These are phyloP conservation scores for Panorpa germanica DNA, from an alignment of 2,888 invertebrate species.

Conservation along the genomic window DNA sequence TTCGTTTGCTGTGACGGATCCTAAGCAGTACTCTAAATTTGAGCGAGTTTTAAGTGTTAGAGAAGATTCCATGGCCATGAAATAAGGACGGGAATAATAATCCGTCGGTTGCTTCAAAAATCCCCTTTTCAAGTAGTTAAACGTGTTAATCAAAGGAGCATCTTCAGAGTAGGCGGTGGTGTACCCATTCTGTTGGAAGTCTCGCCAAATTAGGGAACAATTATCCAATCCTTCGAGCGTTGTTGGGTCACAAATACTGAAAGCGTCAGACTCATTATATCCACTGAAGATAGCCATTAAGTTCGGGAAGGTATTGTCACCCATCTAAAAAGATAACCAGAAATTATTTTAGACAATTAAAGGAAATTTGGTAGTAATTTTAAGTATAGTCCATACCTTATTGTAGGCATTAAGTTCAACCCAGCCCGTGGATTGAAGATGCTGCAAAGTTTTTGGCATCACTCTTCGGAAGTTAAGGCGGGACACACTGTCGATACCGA, in stretches of 20 bases:
- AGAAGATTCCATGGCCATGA: conserved; percentile 42
- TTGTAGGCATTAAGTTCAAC: conserved; percentile 55
- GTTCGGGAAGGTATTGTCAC: conserved; percentile 83
- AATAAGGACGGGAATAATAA: conserved; percentile 59
- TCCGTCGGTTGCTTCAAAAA: conserved; percentile 60
- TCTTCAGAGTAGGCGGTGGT: conserved; percentile 70
- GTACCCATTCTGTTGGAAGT: conserved; percentile 49
- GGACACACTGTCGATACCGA: conserved; percentile 78
- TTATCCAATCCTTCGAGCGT: conserved; percentile 38
- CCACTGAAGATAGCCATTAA: conserved; percentile 68
- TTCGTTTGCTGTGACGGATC: conserved; percentile 42
- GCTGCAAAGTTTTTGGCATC: conserved; percentile 50
- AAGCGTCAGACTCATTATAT: conserved; percentile 27
- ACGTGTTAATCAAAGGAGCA: conserved; percentile 45
- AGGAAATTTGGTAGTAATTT: conserved; percentile 2
- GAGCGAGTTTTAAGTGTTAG: conserved; percentile 28
- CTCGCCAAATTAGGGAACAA: conserved; percentile 60
- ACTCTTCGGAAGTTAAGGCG: conserved; percentile 55
- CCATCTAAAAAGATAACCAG: conserved; percentile 31
- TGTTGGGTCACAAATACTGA: conserved; percentile 28
- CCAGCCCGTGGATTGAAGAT: conserved; percentile 48
- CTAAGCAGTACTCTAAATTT: conserved; percentile 35
- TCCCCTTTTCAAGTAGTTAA: conserved; percentile 48
- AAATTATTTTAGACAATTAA: conserved; percentile 2
- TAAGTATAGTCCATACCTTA: conserved; percentile 27